A percentile compares a stretch with the other conserved stretches of the same genome.
Conservation (phyloP, 2,888 invertebrate genomes). For the Drosophila lacicola region DNA sequence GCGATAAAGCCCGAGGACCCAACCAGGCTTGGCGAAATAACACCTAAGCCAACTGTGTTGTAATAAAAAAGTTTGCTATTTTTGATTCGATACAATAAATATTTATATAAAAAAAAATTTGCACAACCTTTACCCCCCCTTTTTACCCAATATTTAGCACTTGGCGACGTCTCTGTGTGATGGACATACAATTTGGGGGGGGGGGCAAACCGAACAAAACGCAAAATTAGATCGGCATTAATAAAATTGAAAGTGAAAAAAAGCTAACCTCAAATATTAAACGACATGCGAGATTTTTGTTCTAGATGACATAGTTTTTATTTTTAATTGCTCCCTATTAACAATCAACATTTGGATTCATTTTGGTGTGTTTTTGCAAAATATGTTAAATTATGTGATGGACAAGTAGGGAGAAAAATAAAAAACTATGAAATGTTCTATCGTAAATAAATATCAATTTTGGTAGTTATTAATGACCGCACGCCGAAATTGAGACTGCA, state of each 20-base stretch:
- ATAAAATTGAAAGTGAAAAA: conserved; percentile 60
- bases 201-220: conserved; percentile 1
- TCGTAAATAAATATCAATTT: conserved; percentile 44
- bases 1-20: no score
- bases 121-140: no score
- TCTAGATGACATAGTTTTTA: conserved; percentile 61
- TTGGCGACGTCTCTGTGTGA: conserved; percentile 9
- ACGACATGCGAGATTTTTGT: conserved; percentile 40
- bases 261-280: conserved; percentile 26
- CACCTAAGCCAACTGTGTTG: no score
- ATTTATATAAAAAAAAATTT: no score
- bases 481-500: conserved; percentile 14
- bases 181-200: conserved; percentile 14
- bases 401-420: neutral
- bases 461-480: conserved; percentile 20
- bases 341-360: conserved; percentile 34
- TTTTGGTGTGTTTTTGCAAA: conserved; percentile 6
- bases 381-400: conserved; percentile 20
- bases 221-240: conserved; percentile 23
- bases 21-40: no score
- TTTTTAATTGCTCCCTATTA: conserved; percentile 45
- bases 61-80: no score
- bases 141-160: neutral
- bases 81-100: no score
- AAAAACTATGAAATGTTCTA: conserved; percentile 32